These are phyloP conservation scores for Melangyna quadrimaculata DNA, from an alignment of 2,888 invertebrate species.

Conservation along the genomic window DNA sequence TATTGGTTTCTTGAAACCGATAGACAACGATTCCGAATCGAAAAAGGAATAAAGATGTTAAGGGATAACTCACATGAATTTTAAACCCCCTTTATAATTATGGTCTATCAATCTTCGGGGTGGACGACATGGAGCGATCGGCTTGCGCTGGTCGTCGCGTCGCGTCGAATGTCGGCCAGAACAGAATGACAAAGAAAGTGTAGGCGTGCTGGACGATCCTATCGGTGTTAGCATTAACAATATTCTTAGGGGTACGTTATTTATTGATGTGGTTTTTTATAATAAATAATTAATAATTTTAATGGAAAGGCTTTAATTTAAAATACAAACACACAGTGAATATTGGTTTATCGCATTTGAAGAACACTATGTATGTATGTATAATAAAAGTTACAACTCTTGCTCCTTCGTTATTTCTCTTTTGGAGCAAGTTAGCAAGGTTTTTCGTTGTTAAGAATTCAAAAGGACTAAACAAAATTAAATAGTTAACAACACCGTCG, in stretches of 20 bases:
- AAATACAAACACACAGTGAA: constrained; percentile 14
- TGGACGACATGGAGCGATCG: constrained; percentile 55
- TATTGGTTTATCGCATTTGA: neutral
- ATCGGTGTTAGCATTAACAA: constrained; percentile 41
- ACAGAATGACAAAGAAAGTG: constrained; percentile 42
- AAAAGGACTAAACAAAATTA: too few relatives aligned
- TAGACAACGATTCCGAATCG: neutral
- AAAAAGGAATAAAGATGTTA: constrained; percentile 53
- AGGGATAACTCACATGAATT: constrained; percentile 31
- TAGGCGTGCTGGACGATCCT: constrained; percentile 55
- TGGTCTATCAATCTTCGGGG: constrained; percentile 67
- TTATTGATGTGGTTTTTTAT: constrained; percentile 41
- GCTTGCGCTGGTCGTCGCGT: constrained; percentile 54
- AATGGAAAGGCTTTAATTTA: constrained; percentile 3
- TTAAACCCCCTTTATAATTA: constrained; percentile 54
- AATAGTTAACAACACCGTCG: too few relatives aligned
- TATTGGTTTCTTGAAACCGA: constrained; percentile 8
- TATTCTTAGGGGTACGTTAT: constrained; percentile 46
- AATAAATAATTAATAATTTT: constrained; percentile 3
- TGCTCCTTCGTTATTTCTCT: neutral
- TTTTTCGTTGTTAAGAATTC: too few relatives aligned
- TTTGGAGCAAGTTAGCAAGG: neutral
- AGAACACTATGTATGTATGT: too few relatives aligned
- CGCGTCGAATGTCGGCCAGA: constrained; percentile 38
- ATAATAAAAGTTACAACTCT: neutral